phyloP scores from a whole-genome alignment of 2,888 invertebrate genomes.

The Tethea ocularis region DNA sequence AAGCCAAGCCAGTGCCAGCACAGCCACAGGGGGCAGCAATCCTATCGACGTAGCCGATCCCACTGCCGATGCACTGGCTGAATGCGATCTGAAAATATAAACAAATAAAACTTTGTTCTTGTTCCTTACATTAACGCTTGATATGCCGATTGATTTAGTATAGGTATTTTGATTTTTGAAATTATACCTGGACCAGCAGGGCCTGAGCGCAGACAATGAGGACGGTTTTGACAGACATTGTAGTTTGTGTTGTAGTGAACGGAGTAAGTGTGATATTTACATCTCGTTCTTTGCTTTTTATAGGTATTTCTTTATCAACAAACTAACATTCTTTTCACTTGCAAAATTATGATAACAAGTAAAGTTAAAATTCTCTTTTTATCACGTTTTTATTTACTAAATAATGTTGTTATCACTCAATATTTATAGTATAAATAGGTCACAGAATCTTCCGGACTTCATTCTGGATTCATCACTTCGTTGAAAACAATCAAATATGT shows the following conservation, averaged over 20 bases:
- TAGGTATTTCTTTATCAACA: not conserved
- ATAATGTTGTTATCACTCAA: not conserved
- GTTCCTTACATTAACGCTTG: too few species aligned
- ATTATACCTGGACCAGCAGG: constrained; percentile 7
- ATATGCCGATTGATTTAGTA: not conserved
- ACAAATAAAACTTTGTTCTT: not conserved
- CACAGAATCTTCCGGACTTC: not conserved
- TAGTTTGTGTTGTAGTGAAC: too few species aligned
- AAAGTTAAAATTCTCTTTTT: not conserved
- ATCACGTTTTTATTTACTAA: not conserved
- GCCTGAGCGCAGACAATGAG: too few species aligned
- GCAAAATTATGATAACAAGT: not conserved
- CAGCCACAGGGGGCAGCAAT: not conserved
- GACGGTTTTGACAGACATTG: too few species aligned
- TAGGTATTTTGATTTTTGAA: not conserved
- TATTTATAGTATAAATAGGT: not conserved
- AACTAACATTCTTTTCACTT: not conserved
- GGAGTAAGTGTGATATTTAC: too few species aligned
- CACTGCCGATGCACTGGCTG: not conserved
- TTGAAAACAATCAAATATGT: constrained; percentile 12
- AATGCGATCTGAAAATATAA: constrained; percentile 9
- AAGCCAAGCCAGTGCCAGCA: not conserved
- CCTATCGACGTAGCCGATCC: not conserved
- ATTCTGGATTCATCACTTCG: not conserved
- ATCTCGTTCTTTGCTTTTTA: too few species aligned